These are phyloP conservation scores for Pardalotus punctatus DNA, from an alignment of 2,113 vertebrate genomes.

Conservation along the genomic window DNA sequence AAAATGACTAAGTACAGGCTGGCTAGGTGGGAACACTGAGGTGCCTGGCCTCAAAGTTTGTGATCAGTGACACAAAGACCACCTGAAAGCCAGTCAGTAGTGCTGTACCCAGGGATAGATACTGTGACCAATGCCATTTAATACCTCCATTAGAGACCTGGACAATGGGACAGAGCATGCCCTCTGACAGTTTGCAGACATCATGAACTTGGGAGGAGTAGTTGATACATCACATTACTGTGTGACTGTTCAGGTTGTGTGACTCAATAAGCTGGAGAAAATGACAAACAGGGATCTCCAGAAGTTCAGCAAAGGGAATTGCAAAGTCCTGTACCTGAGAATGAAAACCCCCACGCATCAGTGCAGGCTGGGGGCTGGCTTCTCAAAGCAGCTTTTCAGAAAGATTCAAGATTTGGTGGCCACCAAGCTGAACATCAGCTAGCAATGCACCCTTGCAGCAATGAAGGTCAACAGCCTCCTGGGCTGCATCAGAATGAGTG, in stretches of 20 bases:
- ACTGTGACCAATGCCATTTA: not conserved
- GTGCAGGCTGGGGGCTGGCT: not conserved
- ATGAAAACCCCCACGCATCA: not conserved
- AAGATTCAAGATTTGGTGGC: not conserved
- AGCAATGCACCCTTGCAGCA: not conserved
- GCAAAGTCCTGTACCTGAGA: not conserved
- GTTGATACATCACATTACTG: not conserved
- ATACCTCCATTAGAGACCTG: not conserved
- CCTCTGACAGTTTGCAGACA: not conserved
- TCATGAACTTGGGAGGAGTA: not conserved
- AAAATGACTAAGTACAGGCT: not conserved
- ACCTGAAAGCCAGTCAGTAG: not conserved
- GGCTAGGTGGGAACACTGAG: not conserved
- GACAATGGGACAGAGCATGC: fast-evolving
- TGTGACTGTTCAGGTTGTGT: not conserved
- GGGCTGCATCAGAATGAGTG: not conserved
- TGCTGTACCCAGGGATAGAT: not conserved
- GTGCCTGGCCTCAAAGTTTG: not conserved
- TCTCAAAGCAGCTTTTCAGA: not conserved
- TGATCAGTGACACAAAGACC: not conserved
- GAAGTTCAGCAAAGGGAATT: not conserved
- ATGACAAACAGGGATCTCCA: not conserved
- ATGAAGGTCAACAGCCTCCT: not conserved
- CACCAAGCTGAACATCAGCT: not conserved
- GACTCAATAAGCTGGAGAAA: not conserved